Percentiles rank a stretch among this genome's conserved stretches.
phyloP scores from a whole-genome alignment of 2,797 vertebrate genomes.

The Clamator glandarius region DNA sequence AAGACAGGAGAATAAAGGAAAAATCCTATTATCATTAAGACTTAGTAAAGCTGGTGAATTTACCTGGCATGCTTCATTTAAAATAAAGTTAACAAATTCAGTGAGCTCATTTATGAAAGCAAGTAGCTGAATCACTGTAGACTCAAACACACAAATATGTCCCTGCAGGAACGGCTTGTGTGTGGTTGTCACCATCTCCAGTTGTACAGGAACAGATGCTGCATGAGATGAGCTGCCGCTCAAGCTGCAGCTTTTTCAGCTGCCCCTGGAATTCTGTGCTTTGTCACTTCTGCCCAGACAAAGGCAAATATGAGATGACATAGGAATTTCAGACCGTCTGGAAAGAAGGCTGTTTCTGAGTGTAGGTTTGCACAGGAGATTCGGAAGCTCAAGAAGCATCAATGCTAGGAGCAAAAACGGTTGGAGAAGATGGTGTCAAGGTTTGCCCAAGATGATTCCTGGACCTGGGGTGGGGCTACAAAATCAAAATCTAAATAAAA shows the following conservation, averaged over 20 bases:
- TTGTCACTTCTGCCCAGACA: background rate
- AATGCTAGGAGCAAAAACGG: background rate
- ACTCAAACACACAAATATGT: background rate
- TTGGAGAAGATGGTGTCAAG: background rate
- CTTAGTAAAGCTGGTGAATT: background rate
- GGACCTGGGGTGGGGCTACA: background rate
- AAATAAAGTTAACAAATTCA: background rate
- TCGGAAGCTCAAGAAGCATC: accelerated
- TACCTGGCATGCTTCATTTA: background rate
- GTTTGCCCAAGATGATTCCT: background rate
- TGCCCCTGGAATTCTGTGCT: background rate
- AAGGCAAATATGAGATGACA: background rate
- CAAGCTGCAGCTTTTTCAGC: background rate
- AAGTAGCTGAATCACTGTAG: background rate
- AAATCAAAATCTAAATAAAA: background rate
- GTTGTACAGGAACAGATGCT: background rate
- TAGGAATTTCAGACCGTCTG: background rate
- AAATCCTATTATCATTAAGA: background rate
- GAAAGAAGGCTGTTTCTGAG: background rate
- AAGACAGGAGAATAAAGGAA: background rate
- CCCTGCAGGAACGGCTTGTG: background rate
- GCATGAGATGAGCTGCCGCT: background rate
- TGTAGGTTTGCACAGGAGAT: background rate
- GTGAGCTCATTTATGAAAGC: background rate
- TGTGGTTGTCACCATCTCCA: background rate